Evolutionary conservation across 2,888 invertebrate genomes (phyloP).

Genomic region (Alloscopus bannaensis): DNA sequence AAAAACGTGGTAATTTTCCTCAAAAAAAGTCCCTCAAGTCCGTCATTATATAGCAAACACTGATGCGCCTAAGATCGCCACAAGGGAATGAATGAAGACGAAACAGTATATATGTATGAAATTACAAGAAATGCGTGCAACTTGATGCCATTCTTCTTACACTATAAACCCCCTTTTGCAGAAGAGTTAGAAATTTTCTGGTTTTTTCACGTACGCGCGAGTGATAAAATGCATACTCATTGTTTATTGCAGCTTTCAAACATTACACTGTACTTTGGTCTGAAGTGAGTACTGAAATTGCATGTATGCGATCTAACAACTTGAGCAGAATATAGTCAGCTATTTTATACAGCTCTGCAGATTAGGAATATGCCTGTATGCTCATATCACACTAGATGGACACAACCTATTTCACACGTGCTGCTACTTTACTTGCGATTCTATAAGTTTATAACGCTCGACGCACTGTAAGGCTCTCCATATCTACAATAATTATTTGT

Average conservation of each 20-base stretch:
- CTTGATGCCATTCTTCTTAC: background rate
- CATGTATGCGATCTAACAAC: background rate
- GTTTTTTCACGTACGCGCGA: slow-evolving; percentile 6
- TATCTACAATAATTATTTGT: slow-evolving; percentile 2
- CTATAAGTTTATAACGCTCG: slow-evolving; percentile 20
- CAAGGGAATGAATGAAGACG: background rate
- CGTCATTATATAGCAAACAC: too few relatives aligned
- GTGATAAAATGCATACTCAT: slow-evolving; percentile 31
- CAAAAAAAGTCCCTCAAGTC: background rate
- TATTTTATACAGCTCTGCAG: background rate
- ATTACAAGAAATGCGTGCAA: background rate
- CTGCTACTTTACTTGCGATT: slow-evolving; percentile 61
- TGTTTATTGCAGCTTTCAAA: slow-evolving; percentile 13
- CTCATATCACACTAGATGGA: slow-evolving; percentile 52
- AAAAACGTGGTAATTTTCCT: background rate
- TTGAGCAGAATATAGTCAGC: background rate
- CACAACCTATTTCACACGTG: slow-evolving; percentile 73
- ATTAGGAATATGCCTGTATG: background rate
- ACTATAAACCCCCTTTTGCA: background rate
- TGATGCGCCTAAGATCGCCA: background rate
- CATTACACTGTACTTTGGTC: too few relatives aligned
- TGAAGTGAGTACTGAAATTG: too few relatives aligned
- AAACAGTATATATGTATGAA: background rate
- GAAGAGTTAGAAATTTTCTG: slow-evolving; percentile 22
- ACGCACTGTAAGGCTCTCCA: slow-evolving; percentile 16